Evolutionary conservation across 2,797 vertebrate species (phyloP).

Genomic region (Acrocephalus scirpaceus): DNA sequence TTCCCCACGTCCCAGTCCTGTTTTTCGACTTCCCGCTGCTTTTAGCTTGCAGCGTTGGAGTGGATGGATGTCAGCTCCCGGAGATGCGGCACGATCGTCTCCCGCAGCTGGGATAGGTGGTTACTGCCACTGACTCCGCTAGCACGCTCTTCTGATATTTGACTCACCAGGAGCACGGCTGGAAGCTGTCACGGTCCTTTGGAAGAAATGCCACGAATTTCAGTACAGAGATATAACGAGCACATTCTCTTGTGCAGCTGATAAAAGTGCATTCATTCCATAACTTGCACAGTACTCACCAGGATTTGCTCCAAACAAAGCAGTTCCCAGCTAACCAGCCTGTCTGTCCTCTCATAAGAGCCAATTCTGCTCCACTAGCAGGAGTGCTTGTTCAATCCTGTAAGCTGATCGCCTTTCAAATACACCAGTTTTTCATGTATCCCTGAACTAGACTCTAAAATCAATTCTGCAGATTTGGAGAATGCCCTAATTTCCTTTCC

Average conservation of each 20-base stretch:
- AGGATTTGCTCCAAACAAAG: background rate
- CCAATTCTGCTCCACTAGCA: background rate
- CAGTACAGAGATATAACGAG: background rate
- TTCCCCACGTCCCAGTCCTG: background rate
- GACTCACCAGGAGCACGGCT: background rate
- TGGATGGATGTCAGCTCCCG: rapidly evolving
- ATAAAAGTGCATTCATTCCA: background rate
- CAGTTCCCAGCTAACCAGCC: background rate
- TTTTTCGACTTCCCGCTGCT: background rate
- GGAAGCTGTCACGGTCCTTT: background rate
- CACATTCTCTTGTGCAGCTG: background rate
- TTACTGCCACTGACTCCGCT: background rate
- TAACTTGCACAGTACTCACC: background rate
- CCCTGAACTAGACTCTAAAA: background rate
- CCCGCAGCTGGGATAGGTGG: background rate
- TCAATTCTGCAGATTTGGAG: background rate
- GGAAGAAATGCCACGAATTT: background rate
- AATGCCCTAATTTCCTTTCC: background rate
- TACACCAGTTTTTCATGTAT: background rate
- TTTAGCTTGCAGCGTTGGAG: background rate
- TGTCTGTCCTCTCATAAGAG: background rate
- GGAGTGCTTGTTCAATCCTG: background rate
- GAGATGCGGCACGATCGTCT: rapidly evolving
- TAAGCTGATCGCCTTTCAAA: background rate
- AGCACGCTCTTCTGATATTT: rapidly evolving